Base-by-base conservation (phyloP, 2,888 invertebrate species). In the Caenorhabditis becei region DNA sequence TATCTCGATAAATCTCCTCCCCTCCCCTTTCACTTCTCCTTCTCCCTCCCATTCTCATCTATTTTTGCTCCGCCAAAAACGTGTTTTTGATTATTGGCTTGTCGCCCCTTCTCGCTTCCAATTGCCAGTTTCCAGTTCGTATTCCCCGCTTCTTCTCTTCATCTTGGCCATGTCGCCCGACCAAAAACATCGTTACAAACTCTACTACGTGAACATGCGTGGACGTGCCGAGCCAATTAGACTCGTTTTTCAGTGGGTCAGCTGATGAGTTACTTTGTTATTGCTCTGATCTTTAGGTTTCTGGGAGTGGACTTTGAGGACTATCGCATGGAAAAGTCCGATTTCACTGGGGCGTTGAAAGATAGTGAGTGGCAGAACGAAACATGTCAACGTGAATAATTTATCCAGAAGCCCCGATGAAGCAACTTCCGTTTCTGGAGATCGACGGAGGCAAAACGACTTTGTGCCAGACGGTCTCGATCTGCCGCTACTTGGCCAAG, bases 151-250 rank as follows among this genome's bases (percentile, higher is more conserved):
- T 18, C 37, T 10, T 0, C 26, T 37, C 14, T 28, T 18, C 58
- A 3, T 35, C 28, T 35, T 53, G 24, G 32, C n/a, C 24, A 77
- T 77, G 67, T 41, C 67, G 10, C 63, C 58, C 11, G 74, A 74
- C 37, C 82, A 83, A 65, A 83, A 83, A 56, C 83, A 83, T 59
- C 54, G 65, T 16, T 83, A 83, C 61, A 80, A 77, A 23, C 65
- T 83, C 20, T 66, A 63, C 20, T 83, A 83, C 20, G 62, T 58
- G 1, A 69, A 83, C 37, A 26, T 65, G 37, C 47, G 75, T 8
- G 83, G 83, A 23, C 67, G 83, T n/a, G 83, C 77, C 32, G 83
- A 83, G 44, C 80, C 80, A 44, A 83, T 83, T 69, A 62, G 83
- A 56, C 56, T 83, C 23, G 53, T 83, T 20, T 77, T 83, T 23